Conservation (phyloP, 2,113 vertebrate species). For the Ceuthmochares aereus region DNA sequence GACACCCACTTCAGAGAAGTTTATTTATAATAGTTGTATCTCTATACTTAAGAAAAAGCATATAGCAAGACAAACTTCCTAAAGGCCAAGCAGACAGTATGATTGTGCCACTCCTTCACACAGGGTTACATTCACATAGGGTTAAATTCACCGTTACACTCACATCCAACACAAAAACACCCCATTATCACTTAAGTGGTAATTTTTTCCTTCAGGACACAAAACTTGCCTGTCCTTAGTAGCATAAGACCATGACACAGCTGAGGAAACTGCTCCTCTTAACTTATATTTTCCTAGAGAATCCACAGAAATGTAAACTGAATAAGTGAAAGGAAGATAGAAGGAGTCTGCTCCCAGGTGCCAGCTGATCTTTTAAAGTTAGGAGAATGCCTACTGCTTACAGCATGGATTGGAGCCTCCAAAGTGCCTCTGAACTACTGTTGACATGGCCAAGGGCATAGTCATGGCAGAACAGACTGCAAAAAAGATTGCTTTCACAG, state of each 20-base stretch:
- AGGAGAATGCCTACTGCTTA: neutral
- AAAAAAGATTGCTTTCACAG: fast-evolving
- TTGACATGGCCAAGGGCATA: neutral
- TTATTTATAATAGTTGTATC: neutral
- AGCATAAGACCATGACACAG: neutral
- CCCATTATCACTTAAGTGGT: neutral
- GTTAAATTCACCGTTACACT: neutral
- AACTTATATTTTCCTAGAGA: neutral
- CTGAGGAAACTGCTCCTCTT: neutral
- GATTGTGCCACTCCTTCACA: neutral
- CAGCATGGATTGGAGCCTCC: neutral
- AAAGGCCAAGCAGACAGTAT: neutral
- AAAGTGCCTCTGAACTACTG: neutral
- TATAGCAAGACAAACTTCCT: neutral
- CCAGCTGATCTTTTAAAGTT: neutral
- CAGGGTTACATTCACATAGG: neutral
- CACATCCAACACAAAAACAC: neutral
- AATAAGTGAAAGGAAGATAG: neutral
- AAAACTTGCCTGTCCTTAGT: neutral
- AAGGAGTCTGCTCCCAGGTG: neutral
- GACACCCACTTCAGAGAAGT: neutral
- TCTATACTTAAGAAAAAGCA: neutral
- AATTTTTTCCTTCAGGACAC: neutral
- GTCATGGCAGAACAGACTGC: neutral
- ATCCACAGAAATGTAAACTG: neutral